Percentiles rank a stretch among this genome's conserved stretches.
These are phyloP conservation scores for Cynopterus brachyotis DNA, from an alignment of 2,113 vertebrate species.

Conservation along the genomic window DNA sequence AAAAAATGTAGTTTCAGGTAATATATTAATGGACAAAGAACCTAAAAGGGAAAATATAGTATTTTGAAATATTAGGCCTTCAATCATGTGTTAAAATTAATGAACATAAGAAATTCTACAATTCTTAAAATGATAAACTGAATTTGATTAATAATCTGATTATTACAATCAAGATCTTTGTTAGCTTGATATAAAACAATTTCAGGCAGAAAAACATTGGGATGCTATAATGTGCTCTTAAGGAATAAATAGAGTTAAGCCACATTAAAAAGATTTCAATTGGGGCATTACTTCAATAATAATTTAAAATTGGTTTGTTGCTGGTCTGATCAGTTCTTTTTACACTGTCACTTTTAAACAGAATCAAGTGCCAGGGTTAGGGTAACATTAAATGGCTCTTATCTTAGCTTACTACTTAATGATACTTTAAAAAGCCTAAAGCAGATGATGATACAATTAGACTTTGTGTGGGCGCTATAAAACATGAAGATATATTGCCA, in stretches of 20 bases:
- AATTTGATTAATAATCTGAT: slow-evolving; percentile 63
- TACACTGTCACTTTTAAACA: slow-evolving; percentile 12
- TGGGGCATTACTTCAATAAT: not conserved
- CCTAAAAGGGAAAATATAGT: not conserved
- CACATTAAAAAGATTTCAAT: slow-evolving; percentile 41
- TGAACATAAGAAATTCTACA: slow-evolving; percentile 65
- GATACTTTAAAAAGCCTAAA: slow-evolving; percentile 44
- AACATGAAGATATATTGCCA: not conserved
- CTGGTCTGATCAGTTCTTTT: not conserved
- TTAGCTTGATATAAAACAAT: slow-evolving; percentile 66
- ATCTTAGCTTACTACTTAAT: slow-evolving; percentile 37
- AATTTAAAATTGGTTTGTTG: slow-evolving; percentile 46
- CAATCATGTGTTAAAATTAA: slow-evolving; percentile 50
- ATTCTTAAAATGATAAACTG: slow-evolving; percentile 25
- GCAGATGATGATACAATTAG: not conserved
- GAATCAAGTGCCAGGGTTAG: not conserved
- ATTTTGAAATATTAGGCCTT: slow-evolving; percentile 51
- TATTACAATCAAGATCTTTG: slow-evolving; percentile 69
- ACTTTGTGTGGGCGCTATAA: not conserved
- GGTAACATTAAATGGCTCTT: slow-evolving; percentile 8
- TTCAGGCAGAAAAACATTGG: slow-evolving; percentile 64
- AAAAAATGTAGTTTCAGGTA: not conserved
- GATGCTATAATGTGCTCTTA: slow-evolving; percentile 48
- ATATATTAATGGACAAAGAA: not conserved
- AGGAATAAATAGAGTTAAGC: not conserved